Evolutionary conservation across 2,888 invertebrate genomes (phyloP).

Genomic region (Cryptus viduatorius): DNA sequence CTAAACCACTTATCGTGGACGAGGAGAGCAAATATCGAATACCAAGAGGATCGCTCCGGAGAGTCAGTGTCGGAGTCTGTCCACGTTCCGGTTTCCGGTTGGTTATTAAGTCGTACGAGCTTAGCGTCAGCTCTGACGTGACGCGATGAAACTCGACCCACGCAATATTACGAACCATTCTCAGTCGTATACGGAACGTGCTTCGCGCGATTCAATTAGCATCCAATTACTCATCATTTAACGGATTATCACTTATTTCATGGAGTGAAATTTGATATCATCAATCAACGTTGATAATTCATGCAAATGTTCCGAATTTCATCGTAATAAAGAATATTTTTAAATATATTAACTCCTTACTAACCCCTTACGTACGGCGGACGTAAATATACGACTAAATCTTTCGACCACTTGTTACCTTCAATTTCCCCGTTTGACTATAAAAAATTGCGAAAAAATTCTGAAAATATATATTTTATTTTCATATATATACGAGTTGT

Average conservation of each 20-base stretch:
- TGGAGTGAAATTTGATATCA: neutral
- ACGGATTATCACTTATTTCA: neutral
- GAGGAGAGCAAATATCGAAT: conserved; percentile 25
- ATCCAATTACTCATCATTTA: neutral
- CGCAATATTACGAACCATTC: neutral
- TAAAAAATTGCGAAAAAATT: no score
- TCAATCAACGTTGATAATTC: neutral
- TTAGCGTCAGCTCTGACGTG: neutral
- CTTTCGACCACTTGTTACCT: neutral
- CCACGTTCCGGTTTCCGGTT: neutral
- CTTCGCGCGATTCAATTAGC: neutral
- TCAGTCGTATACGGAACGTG: neutral
- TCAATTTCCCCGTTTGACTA: no score
- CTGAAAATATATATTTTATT: no score
- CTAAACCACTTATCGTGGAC: neutral
- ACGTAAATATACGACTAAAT: neutral
- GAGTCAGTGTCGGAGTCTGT: neutral
- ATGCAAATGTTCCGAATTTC: neutral
- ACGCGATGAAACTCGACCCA: neutral
- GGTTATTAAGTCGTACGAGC: neutral
- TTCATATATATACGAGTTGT: no score
- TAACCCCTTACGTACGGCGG: no score
- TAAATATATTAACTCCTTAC: neutral
- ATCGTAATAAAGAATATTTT: neutral
- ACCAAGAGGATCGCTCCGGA: neutral